Conservation (phyloP, 2,888 invertebrate species). For the Hirtodrosophila duncani region DNA sequence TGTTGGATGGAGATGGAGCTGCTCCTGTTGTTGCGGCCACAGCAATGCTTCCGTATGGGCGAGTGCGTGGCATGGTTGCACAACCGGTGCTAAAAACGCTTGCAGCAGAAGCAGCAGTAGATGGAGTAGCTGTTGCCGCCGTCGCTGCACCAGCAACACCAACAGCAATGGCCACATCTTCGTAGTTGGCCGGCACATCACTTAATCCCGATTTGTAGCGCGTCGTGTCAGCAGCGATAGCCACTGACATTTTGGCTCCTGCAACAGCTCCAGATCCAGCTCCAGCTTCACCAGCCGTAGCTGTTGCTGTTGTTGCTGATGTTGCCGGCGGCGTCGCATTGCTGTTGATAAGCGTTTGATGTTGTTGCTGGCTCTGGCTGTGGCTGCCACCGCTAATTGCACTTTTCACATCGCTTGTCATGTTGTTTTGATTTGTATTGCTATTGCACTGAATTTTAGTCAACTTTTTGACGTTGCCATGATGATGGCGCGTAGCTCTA, state of each 20-base stretch:
- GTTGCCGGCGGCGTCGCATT: conserved; percentile 43
- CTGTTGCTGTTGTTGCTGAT: conserved; percentile 19
- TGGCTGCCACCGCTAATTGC: conserved; percentile 67
- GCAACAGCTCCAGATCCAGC: conserved; percentile 19
- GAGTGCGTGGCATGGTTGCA: conserved; percentile 74
- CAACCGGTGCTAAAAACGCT: conserved; percentile 71
- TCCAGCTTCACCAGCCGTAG: conserved; percentile 14
- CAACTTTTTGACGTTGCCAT: conserved; percentile 64
- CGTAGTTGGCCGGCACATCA: conserved; percentile 50
- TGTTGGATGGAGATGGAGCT: conserved; percentile 39
- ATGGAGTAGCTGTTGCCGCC: conserved; percentile 19
- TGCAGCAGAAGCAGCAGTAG: conserved; percentile 38
- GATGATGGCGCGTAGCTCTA: conserved; percentile 50
- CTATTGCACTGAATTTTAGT: conserved; percentile 71
- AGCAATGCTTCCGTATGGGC: conserved; percentile 59
- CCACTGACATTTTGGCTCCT: conserved; percentile 50
- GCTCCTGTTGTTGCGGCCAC: conserved; percentile 17
- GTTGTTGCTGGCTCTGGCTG: conserved; percentile 31
- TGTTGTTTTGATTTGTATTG: conserved; percentile 74
- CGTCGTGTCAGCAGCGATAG: conserved; percentile 66
- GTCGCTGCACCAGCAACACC: conserved; percentile 51
- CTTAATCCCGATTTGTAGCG: conserved; percentile 71
- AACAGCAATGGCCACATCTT: too few species aligned
- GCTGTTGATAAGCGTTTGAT: conserved; percentile 64
- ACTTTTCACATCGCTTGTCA: conserved; percentile 70